Conservation (phyloP, 2,113 vertebrate species). For the Camelus bactrianus region DNA sequence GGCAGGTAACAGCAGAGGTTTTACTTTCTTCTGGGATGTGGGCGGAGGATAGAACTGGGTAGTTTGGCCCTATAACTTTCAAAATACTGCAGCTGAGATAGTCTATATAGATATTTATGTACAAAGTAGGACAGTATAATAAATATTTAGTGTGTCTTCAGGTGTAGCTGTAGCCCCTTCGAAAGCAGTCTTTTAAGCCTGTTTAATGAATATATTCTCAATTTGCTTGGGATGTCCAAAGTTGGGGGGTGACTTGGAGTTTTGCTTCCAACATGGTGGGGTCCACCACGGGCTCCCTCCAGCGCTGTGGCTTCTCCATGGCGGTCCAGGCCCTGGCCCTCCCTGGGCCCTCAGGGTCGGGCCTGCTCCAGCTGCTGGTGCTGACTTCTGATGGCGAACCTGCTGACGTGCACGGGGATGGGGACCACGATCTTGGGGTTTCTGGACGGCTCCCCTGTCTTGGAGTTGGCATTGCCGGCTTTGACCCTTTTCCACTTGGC, state of each 20-base stretch:
- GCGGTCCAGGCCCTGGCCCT: neutral
- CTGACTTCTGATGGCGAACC: conserved; percentile 98
- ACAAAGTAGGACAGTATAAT: conserved; percentile 79
- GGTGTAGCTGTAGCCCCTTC: conserved; percentile 66
- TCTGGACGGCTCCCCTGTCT: conserved; percentile 96
- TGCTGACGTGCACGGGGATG: conserved; percentile 98
- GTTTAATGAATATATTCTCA: conserved; percentile 5
- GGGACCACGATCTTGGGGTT: conserved; percentile 99
- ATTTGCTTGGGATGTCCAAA: conserved; percentile 41
- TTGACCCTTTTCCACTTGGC: conserved; percentile 99
- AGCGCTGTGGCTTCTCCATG: neutral
- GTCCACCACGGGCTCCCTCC: neutral
- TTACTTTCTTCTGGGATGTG: conserved; percentile 72
- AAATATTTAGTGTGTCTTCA: conserved; percentile 82
- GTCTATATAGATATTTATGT: conserved; percentile 80
- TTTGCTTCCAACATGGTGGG: neutral
- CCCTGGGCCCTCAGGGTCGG: conserved; percentile 89
- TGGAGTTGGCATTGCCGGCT: conserved; percentile 98
- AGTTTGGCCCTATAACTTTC: conserved; percentile 81
- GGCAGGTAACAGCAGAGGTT: neutral
- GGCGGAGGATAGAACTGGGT: conserved; percentile 42
- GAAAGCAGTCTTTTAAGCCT: conserved; percentile 46
- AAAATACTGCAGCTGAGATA: conserved; percentile 73
- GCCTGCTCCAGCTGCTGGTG: conserved; percentile 99
- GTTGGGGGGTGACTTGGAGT: conserved; percentile 46